Conservation (phyloP, 1,140 invertebrate species). For the Achroia grisella region DNA sequence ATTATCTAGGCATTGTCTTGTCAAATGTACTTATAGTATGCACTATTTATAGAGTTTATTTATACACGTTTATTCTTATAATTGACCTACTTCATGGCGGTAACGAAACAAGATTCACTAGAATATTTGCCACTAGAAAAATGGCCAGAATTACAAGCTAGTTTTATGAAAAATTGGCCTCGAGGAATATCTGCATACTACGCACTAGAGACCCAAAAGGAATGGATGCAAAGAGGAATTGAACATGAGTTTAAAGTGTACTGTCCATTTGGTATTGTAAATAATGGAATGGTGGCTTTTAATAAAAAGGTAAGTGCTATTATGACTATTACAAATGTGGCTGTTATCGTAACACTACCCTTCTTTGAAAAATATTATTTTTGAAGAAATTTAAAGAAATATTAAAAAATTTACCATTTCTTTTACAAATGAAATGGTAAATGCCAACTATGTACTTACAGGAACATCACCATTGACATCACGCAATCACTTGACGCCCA, state of each 20-base stretch:
- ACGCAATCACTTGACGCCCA: too few relatives aligned
- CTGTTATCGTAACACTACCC: neutral
- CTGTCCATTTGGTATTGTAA: conserved; percentile 6
- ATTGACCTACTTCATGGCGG: too few relatives aligned
- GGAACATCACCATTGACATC: too few relatives aligned
- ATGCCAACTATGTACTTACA: too few relatives aligned
- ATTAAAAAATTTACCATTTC: neutral
- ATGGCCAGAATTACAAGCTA: conserved; percentile 3
- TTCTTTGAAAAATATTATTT: neutral
- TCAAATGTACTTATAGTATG: too few relatives aligned
- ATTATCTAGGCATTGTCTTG: too few relatives aligned
- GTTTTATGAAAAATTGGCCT: conserved; percentile 7
- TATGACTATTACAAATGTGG: neutral
- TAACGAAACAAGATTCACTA: neutral
- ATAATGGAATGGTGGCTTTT: conserved; percentile 9
- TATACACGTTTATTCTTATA: too few relatives aligned
- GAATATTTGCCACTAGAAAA: conserved; percentile 1
- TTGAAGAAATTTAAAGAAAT: neutral
- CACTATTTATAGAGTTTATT: too few relatives aligned
- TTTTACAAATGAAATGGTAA: too few relatives aligned
- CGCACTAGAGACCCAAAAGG: conserved; percentile 4
- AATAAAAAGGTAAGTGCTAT: conserved; percentile 11
- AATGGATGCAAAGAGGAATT: conserved; percentile 2
- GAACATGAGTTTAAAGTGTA: conserved; percentile 14
- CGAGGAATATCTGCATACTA: conserved; percentile 4